phyloP scores from a whole-genome alignment of 2,888 invertebrate genomes.

The Masnerella sp. region DNA sequence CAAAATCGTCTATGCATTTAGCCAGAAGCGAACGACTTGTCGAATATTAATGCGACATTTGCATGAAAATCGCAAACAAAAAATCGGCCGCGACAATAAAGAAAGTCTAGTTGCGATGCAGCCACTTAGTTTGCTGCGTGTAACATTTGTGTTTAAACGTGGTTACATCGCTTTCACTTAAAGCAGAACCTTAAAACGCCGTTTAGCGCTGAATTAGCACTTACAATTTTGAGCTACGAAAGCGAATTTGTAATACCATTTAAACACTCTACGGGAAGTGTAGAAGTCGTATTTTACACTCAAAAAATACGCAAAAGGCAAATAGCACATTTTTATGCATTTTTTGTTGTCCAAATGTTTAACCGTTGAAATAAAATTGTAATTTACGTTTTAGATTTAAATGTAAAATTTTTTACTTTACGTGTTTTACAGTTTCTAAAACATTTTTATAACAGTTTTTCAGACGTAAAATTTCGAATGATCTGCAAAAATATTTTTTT shows the following conservation, averaged over 20 bases:
- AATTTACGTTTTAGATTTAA: too few relatives aligned
- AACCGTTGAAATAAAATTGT: too few relatives aligned
- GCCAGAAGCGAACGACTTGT: slow-evolving; percentile 8
- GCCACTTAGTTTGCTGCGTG: slow-evolving; percentile 44
- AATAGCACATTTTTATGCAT: too few relatives aligned
- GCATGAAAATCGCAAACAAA: slow-evolving; percentile 48
- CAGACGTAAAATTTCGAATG: too few relatives aligned
- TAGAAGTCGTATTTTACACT: too few relatives aligned
- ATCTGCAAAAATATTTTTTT: too few relatives aligned
- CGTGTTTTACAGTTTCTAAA: too few relatives aligned
- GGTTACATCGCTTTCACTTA: slow-evolving; percentile 59
- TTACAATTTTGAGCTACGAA: slow-evolving; percentile 53
- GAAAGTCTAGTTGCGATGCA: slow-evolving; percentile 51
- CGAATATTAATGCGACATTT: slow-evolving; percentile 54
- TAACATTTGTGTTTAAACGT: slow-evolving; percentile 50
- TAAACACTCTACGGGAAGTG: too few relatives aligned
- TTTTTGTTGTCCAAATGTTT: too few relatives aligned
- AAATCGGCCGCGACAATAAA: slow-evolving; percentile 43
- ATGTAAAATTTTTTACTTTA: too few relatives aligned
- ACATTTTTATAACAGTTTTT: too few relatives aligned
- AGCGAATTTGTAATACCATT: slow-evolving; percentile 43
- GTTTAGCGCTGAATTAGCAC: slow-evolving; percentile 59
- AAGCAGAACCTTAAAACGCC: slow-evolving; percentile 51
- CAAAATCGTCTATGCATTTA: slow-evolving; percentile 19
- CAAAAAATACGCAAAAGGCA: too few relatives aligned